These are phyloP conservation scores for Isoperla grammatica DNA, from an alignment of 2,888 invertebrate species.

Conservation along the genomic window DNA sequence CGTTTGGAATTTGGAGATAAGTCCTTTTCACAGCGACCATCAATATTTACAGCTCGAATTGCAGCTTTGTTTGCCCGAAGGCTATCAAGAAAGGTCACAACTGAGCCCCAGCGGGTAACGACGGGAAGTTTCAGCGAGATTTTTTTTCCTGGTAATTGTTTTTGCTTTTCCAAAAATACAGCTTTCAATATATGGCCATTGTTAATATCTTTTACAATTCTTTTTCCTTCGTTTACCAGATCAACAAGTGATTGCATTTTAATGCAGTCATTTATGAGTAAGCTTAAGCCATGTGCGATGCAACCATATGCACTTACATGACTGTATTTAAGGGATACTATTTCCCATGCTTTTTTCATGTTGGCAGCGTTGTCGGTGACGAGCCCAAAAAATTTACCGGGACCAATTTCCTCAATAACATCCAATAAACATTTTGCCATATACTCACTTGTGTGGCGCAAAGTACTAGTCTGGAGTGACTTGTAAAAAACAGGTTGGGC, in stretches of 20 bases:
- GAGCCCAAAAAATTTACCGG: conserved; percentile 1
- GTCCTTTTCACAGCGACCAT: conserved; percentile 22
- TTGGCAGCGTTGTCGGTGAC: conserved; percentile 33
- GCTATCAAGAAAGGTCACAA: conserved; percentile 32
- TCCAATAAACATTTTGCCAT: conserved; percentile 29
- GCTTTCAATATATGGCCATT: conserved; percentile 31
- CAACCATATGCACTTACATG: conserved; percentile 19
- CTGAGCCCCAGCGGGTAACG: conserved; percentile 31
- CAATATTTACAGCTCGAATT: conserved; percentile 32
- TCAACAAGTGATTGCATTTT: conserved; percentile 24
- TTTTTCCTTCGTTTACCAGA: conserved; percentile 30
- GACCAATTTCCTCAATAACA: conserved; percentile 1
- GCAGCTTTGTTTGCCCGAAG: conserved; percentile 32
- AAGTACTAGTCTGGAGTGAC: conserved; percentile 30
- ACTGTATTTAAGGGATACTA: conserved; percentile 32
- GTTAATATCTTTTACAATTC: conserved; percentile 34
- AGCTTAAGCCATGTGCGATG: conserved; percentile 34
- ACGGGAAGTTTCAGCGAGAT: conserved; percentile 29
- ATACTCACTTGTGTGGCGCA: conserved; percentile 33
- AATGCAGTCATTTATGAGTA: conserved; percentile 33
- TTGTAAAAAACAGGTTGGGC: conserved; percentile 35
- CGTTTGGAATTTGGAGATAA: not conserved
- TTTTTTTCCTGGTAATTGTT: not conserved
- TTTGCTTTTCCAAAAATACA: conserved; percentile 11
- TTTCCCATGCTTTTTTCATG: conserved; percentile 33